phyloP scores from a whole-genome alignment of 2,113 vertebrate species.

The Corynorhinus townsendii region DNA sequence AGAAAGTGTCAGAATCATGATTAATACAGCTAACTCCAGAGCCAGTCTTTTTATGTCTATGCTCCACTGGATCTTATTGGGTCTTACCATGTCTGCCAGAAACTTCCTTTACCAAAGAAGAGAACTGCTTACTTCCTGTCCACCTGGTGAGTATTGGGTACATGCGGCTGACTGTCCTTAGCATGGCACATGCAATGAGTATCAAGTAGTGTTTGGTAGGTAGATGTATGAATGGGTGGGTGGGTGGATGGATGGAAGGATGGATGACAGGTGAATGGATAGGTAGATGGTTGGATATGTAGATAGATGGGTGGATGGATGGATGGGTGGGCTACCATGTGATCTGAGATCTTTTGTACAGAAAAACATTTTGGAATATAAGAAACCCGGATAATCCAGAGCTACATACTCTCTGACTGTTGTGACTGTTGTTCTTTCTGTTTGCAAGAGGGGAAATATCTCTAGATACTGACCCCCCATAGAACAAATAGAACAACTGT shows the following conservation, averaged over 20 bases:
- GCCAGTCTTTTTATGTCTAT: neutral
- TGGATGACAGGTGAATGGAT: neutral
- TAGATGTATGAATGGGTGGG: neutral
- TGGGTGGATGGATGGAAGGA: neutral
- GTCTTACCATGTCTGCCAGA: neutral
- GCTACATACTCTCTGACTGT: neutral
- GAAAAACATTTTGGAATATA: neutral
- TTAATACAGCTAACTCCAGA: neutral
- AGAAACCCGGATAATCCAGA: neutral
- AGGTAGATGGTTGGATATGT: neutral
- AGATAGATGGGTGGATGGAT: too few species aligned
- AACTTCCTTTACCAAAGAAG: neutral
- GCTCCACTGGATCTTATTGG: neutral
- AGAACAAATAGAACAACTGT: neutral
- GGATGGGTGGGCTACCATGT: neutral
- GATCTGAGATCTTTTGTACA: neutral
- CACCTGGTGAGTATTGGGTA: neutral
- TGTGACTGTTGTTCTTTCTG: slow-evolving; percentile 1
- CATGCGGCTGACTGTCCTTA: neutral
- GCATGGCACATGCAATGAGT: neutral
- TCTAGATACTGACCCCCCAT: neutral
- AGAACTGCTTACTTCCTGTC: neutral
- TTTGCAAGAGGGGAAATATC: neutral
- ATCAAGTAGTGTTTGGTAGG: neutral
- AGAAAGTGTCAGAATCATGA: neutral